phyloP scores from a whole-genome alignment of 2,888 invertebrate genomes.

The Eueremaeus valkanovi region DNA sequence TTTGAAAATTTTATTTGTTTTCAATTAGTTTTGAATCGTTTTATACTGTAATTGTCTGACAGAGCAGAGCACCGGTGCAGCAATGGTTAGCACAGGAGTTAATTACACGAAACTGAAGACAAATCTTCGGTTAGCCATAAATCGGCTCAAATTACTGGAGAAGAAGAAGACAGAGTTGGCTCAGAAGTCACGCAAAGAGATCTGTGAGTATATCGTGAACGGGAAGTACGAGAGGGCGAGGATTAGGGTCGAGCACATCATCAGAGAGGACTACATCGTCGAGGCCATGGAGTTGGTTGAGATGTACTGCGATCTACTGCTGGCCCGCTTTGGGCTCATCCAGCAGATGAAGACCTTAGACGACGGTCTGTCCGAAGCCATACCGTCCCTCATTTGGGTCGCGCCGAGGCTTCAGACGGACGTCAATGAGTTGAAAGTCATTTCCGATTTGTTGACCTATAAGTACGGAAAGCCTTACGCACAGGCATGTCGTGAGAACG shows the following conservation, averaged over 20 bases:
- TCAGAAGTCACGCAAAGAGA: constrained; percentile 92
- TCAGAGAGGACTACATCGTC: constrained; percentile 96
- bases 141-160: constrained; percentile 86
- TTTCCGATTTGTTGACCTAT: constrained; percentile 78
- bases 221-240: constrained; percentile 66
- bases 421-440: constrained; percentile 65
- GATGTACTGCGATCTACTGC: constrained; percentile 95
- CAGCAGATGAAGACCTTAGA: constrained; percentile 92
- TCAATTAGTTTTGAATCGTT: neutral
- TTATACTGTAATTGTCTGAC: neutral
- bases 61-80: neutral
- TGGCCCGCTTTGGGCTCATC: constrained; percentile 93
- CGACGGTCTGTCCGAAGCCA: constrained; percentile 90
- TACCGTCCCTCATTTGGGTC: constrained; percentile 95
- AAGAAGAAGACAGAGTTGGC: constrained; percentile 97
- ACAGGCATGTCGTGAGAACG: constrained; percentile 78
- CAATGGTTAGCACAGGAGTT: constrained; percentile 54
- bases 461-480: constrained; percentile 94
- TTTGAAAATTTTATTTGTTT: neutral
- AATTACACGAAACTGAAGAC: constrained; percentile 96
- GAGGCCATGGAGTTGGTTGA: constrained; percentile 99
- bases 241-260: constrained; percentile 97
- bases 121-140: constrained; percentile 83
- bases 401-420: constrained; percentile 73
- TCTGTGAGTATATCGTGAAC: constrained; percentile 81